Conservation (phyloP, 1,140 invertebrate genomes). For the Diachasma alloeum region DNA sequence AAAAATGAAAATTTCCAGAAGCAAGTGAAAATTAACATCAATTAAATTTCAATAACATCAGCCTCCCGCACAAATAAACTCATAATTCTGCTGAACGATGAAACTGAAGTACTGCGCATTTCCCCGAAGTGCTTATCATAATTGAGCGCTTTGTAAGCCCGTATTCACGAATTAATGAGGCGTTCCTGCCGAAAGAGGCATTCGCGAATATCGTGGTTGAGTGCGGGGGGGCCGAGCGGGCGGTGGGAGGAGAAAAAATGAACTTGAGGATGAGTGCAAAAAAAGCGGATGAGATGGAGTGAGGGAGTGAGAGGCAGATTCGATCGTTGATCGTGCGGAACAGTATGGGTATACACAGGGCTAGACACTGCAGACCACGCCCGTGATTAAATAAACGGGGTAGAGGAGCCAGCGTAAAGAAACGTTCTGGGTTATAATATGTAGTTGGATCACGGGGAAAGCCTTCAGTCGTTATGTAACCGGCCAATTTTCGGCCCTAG, state of each 20-base stretch:
- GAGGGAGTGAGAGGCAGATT: neutral
- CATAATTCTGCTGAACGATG: neutral
- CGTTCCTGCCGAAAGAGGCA: slow-evolving; percentile 17
- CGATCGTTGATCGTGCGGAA: neutral
- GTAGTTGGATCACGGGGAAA: slow-evolving; percentile 8
- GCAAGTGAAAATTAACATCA: neutral
- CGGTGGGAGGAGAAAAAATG: neutral
- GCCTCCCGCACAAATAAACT: neutral
- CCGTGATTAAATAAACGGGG: slow-evolving; percentile 31
- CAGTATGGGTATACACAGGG: neutral
- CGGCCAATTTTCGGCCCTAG: slow-evolving; percentile 34
- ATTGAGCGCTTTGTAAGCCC: slow-evolving; percentile 34
- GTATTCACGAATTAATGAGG: slow-evolving; percentile 33
- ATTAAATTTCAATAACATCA: neutral
- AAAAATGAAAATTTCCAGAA: neutral
- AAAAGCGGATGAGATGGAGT: neutral
- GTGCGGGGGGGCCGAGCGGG: neutral
- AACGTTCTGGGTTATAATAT: neutral
- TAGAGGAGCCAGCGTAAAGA: slow-evolving; percentile 3
- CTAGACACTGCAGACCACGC: slow-evolving; percentile 28
- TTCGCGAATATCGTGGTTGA: slow-evolving; percentile 2
- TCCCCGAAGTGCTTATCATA: slow-evolving; percentile 35
- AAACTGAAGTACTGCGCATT: slow-evolving; percentile 5
- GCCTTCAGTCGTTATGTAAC: slow-evolving; percentile 35
- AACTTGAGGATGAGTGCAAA: neutral